Conservation (phyloP, 2,888 invertebrate species). For the Apeira syringaria region DNA sequence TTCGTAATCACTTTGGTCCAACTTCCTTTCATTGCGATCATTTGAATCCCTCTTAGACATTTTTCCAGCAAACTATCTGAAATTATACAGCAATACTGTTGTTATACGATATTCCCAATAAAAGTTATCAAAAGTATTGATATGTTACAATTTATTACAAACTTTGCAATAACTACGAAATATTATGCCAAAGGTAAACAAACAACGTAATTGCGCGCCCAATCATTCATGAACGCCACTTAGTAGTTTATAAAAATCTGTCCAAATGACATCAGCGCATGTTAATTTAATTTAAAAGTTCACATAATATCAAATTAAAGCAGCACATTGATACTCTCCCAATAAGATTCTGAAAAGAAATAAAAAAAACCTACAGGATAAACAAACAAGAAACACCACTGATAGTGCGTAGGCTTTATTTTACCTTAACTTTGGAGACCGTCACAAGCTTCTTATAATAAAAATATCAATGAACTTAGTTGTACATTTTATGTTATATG, state of each 20-base stretch:
- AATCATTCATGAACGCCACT: slow-evolving; percentile 35
- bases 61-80: slow-evolving; percentile 34
- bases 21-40: slow-evolving; percentile 75
- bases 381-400: slow-evolving; percentile 45
- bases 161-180: slow-evolving; percentile 27
- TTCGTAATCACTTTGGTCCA: slow-evolving; percentile 77
- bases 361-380: slow-evolving; percentile 34
- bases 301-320: background rate
- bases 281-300: background rate
- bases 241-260: too few relatives aligned
- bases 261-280: too few relatives aligned
- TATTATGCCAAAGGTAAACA: slow-evolving; percentile 59
- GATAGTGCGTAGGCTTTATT: slow-evolving; percentile 21
- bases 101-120: too few relatives aligned
- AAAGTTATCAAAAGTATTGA: too few relatives aligned
- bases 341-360: slow-evolving; percentile 11
- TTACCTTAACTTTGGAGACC: slow-evolving; percentile 4
- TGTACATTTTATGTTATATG: background rate
- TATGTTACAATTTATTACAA: slow-evolving; percentile 25
- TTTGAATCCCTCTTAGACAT: slow-evolving; percentile 79
- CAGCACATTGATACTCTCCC: background rate
- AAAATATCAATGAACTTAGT: background rate
- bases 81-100: slow-evolving; percentile 21
- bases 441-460: background rate
- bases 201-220: slow-evolving; percentile 75